Conservation (phyloP, 2,113 vertebrate genomes). For the Neomonachus schauinslandi region DNA sequence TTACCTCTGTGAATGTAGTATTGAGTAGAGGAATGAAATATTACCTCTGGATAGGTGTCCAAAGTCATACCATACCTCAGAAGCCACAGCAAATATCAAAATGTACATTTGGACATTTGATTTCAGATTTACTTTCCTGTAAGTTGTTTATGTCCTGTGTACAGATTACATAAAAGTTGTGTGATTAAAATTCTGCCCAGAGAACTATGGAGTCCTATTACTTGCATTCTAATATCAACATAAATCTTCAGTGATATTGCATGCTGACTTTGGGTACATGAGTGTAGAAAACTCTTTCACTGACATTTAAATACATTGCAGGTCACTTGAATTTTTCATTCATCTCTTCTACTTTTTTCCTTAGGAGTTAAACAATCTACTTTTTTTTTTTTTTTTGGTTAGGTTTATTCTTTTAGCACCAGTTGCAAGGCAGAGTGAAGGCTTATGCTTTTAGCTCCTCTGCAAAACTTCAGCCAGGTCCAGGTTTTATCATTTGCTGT, state of each 20-base stretch:
- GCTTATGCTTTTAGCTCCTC: not conserved
- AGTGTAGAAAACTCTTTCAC: not conserved
- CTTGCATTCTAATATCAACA: not conserved
- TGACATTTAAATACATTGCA: not conserved
- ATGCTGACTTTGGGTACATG: not conserved
- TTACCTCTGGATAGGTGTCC: not conserved
- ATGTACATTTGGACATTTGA: not conserved
- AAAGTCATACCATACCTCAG: not conserved
- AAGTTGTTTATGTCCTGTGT: not conserved
- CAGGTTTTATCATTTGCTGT: not conserved
- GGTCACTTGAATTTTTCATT: not conserved
- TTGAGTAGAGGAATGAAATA: not conserved
- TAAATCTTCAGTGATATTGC: not conserved
- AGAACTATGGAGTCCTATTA: not conserved
- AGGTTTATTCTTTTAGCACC: not conserved
- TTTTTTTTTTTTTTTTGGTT: not conserved
- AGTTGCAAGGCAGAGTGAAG: not conserved
- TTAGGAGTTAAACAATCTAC: not conserved
- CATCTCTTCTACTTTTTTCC: not conserved
- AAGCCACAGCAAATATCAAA: not conserved
- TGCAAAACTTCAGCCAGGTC: not conserved
- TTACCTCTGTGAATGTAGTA: not conserved
- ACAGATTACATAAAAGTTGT: not conserved
- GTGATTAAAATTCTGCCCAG: not conserved
- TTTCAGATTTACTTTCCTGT: conserved; percentile 27